phyloP scores from a whole-genome alignment of 2,113 vertebrate species.

The Promerops cafer region DNA sequence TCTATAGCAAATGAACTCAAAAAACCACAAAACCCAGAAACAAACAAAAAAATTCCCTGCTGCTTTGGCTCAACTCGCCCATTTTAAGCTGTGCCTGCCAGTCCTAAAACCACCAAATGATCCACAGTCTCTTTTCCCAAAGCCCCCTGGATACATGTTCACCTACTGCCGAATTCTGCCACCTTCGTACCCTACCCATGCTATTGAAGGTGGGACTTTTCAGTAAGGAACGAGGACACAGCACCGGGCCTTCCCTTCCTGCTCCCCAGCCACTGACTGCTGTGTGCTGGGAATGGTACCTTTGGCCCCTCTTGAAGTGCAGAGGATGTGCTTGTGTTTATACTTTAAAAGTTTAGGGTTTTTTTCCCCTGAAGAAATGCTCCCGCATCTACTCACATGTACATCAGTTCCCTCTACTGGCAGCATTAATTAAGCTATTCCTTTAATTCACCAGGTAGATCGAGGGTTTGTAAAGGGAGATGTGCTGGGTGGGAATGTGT shows the following conservation, averaged over 20 bases:
- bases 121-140: background rate
- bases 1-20: background rate
- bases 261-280: background rate
- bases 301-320: background rate
- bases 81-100: background rate
- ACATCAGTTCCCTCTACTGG: slow-evolving; percentile 61
- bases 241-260: background rate
- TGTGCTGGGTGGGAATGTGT: background rate
- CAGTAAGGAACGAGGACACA: background rate
- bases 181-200: background rate
- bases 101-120: background rate
- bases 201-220: background rate
- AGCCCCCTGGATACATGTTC: background rate
- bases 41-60: background rate
- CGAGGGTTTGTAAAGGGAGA: background rate
- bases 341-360: background rate
- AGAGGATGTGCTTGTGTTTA: background rate
- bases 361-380: background rate
- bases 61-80: background rate
- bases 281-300: background rate
- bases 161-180: rapidly evolving
- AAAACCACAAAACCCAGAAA: background rate
- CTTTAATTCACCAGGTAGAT: slow-evolving; percentile 34
- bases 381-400: slow-evolving; percentile 4
- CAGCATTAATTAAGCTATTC: slow-evolving; percentile 46